Evolutionary conservation across 2,797 vertebrate genomes (phyloP), one percentile per base, ranked within the genome.

Genomic region (Catostomus latipinnis): DNA sequence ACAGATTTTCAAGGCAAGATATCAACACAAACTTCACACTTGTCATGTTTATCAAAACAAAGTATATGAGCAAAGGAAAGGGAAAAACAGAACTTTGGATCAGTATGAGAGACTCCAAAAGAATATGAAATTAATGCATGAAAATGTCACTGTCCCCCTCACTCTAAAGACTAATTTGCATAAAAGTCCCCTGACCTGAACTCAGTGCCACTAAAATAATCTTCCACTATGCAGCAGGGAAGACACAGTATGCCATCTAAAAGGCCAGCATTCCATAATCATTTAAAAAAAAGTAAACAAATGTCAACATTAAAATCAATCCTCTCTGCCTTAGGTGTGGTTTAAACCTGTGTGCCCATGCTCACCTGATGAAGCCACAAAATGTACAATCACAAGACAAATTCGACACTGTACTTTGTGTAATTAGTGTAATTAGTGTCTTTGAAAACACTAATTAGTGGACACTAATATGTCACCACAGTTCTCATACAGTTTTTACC

Each of bases 61-160:
- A 14, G 8, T 14, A 53, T n/a, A 53, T 8, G 1, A 34, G 6
- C 50, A 8, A 1, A 13, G 7, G 43, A 53, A 69, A 53, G 0
- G 3, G 34, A 34, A 34, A 34, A 34, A 34, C 34, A 34, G 34
- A 34, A 10, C 49, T 67, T 67, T 11, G 14, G 9, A 50, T 50
- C 10, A 18, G 10, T 18, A 10, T 8, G 7, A 5, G 16, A 67
- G 8, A 7, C 46, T 49, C n/a, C 14, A 70, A 43, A 68, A 10
- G 34, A 34, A 34, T 34, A 34, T 34, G 34, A 34, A 34, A 34
- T 3, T 46, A 65, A 65, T 34, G 34, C 34, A 34, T 3, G 34
- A 34, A 75, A 57, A 74, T 58, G 8, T 14, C 71, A 54, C 34
- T 4, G 70, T 66, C 78, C 66, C 78, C 12, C 34, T 58, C 48